Evolutionary conservation across 2,797 vertebrate species (phyloP), one percentile per base, ranked within the genome.

Genomic region (Brotogeris chrysoptera): DNA sequence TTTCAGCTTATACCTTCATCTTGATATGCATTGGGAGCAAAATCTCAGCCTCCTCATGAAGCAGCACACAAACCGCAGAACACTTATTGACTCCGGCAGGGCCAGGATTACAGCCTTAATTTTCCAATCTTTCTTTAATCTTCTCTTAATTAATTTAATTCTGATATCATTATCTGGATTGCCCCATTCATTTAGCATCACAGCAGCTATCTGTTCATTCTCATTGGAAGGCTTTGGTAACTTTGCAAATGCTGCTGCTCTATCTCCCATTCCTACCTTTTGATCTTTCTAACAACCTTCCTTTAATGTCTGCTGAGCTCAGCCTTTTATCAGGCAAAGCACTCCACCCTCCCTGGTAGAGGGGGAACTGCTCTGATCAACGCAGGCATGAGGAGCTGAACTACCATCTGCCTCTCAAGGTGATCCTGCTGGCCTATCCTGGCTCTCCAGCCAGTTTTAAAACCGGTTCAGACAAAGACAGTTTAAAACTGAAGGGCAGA

Each of bases 71-170:
- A 94, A 86, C 85, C 83, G 73, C 64, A 79, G 82, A 95, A 53
- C 18, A 27, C 50, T 80, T 80, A 84, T 5, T 94, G 86, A 80
- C 80, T 96, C 65, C 81, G 87, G 43, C 15, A 64, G 47, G 41
- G 34, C 55, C 78, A 80, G 2, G 64, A 86, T 77, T 94, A 59
- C 65, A 85, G 79, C 44, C 65, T 92, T 68, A 77, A 89, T 88
- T 95, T 96, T 90, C 78, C 80, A 95, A 89, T 95, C 92, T 91
- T 86, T 93, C 93, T 95, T 96, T 96, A 96, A 96, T 96, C 96
- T 96, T 95, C 84, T 82, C 77, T 87, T 95, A 95, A 96, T 96
- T 95, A 92, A 96, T 96, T 96, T 94, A 93, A 94, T 96, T 96
- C 81, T 91, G 94, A 94, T 95, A 95, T 41, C 80, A 87, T 95